Evolutionary conservation across 1,140 invertebrate genomes (phyloP).

Genomic region (Drosophila ananassae): DNA sequence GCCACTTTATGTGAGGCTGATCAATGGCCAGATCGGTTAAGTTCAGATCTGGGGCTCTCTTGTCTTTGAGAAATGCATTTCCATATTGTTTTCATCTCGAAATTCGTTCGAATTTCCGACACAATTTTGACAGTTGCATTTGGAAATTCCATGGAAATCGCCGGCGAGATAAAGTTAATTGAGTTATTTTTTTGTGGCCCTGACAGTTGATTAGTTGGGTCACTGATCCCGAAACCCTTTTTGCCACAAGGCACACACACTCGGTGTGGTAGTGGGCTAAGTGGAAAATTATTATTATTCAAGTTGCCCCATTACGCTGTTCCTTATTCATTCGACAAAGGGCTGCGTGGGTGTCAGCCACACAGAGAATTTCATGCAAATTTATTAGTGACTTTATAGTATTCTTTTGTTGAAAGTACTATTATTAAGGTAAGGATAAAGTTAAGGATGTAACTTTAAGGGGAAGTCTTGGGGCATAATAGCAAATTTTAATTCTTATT

Average conservation of each 20-base stretch:
- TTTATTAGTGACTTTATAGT: conserved; percentile 25
- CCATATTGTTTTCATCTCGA: conserved; percentile 78
- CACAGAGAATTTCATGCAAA: conserved; percentile 53
- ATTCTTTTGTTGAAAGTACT: conserved; percentile 18
- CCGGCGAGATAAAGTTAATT: conserved; percentile 72
- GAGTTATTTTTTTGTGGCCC: conserved; percentile 66
- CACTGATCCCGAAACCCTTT: conserved; percentile 21
- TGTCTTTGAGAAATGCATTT: conserved; percentile 75
- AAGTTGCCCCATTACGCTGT: conserved; percentile 69
- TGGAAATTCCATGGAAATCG: conserved; percentile 69
- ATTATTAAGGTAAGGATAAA: neutral
- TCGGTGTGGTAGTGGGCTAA: conserved; percentile 45
- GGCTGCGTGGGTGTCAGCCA: conserved; percentile 20
- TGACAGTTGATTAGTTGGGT: conserved; percentile 77
- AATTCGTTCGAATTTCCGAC: conserved; percentile 76
- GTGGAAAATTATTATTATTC: conserved; percentile 78
- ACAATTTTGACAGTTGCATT: conserved; percentile 80
- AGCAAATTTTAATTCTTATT: neutral
- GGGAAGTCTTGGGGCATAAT: neutral
- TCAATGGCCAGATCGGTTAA: conserved; percentile 59
- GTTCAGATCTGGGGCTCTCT: conserved; percentile 25
- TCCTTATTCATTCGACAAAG: conserved; percentile 45
- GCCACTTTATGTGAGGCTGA: conserved; percentile 79
- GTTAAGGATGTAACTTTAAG: neutral
- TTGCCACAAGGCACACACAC: neutral